phyloP scores from a whole-genome alignment of 2,797 vertebrate genomes.

The Periparus ater region DNA sequence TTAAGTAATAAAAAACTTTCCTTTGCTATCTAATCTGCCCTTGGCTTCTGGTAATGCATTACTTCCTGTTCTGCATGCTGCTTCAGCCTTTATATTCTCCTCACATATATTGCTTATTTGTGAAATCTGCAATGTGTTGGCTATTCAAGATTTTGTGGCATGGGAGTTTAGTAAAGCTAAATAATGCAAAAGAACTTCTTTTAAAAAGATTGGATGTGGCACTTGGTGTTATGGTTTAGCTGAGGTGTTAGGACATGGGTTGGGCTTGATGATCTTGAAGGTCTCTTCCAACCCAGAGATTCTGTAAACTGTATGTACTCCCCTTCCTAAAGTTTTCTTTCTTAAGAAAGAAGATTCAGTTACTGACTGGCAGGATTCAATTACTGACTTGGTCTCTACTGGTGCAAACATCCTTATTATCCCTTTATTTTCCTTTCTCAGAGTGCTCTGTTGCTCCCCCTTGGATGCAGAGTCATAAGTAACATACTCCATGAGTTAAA shows the following conservation, averaged over 20 bases:
- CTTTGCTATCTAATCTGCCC: conserved; percentile 21
- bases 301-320: background rate
- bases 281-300: too few species aligned
- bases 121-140: background rate
- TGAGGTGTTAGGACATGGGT: too few species aligned
- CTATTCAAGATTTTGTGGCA: background rate
- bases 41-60: background rate
- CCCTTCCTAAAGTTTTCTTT: background rate
- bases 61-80: conserved; percentile 4
- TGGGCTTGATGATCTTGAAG: too few species aligned
- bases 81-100: background rate
- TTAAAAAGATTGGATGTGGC: too few species aligned
- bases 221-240: too few species aligned
- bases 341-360: background rate
- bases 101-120: background rate
- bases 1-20: conserved; percentile 40
- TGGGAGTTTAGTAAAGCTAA: background rate
- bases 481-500: background rate
- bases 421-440: background rate
- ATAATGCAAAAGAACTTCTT: background rate
- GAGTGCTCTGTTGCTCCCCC: background rate
- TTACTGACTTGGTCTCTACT: background rate
- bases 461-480: background rate
- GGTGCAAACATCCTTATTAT: background rate
- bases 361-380: background rate